These are phyloP conservation scores for Phataginus tricuspis DNA, from an alignment of 2,797 vertebrate species.

Conservation along the genomic window DNA sequence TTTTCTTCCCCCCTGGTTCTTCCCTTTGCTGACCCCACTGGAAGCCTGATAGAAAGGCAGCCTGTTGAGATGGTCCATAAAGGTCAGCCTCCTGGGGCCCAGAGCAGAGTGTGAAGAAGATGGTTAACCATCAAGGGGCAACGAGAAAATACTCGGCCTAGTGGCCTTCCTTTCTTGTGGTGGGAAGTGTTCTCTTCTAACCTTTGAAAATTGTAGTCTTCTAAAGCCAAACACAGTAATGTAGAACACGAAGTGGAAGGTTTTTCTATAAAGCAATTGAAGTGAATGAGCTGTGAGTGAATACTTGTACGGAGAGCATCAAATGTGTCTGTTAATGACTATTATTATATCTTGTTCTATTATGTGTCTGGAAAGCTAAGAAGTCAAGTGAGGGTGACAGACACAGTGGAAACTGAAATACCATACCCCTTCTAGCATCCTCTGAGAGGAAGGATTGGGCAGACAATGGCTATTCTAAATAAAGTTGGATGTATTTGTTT, in stretches of 20 bases:
- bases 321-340: slow-evolving; percentile 45
- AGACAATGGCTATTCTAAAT: background rate
- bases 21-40: background rate
- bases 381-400: slow-evolving; percentile 42
- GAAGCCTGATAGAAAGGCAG: background rate
- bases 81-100: background rate
- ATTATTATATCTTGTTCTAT: slow-evolving; percentile 2
- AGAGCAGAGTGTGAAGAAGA: background rate
- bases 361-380: background rate
- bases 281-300: slow-evolving; percentile 46
- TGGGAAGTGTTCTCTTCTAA: background rate
- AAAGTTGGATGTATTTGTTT: background rate
- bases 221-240: background rate
- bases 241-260: background rate
- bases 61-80: background rate
- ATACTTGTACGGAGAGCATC: background rate
- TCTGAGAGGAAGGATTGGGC: background rate
- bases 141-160: background rate
- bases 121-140: background rate
- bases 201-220: slow-evolving; percentile 46
- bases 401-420: background rate
- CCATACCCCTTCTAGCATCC: background rate
- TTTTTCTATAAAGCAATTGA: slow-evolving; percentile 53
- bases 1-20: no score
- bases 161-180: background rate